phyloP scores from a whole-genome alignment of 2,888 invertebrate species.

The Adineta ricciae region DNA sequence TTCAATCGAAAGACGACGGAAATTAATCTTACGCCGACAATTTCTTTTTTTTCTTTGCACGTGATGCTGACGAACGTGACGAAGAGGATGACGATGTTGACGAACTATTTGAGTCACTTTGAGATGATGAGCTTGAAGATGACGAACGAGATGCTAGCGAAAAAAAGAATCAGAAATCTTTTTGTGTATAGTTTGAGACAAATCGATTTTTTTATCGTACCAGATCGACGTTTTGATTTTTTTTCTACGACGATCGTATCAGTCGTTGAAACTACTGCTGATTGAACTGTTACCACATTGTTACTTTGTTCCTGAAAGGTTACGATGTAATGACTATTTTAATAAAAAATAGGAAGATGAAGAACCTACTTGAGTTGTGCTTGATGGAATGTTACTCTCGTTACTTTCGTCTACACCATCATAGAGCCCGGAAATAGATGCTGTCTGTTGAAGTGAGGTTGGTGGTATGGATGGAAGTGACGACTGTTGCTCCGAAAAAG shows the following conservation, averaged over 20 bases:
- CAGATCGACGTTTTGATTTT: neutral
- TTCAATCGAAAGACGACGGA: neutral
- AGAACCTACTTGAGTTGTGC: neutral
- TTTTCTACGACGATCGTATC: neutral
- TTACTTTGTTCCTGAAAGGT: neutral
- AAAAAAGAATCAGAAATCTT: neutral
- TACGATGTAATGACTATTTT: neutral
- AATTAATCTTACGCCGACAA: neutral
- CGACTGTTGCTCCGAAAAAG: neutral
- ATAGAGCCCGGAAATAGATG: neutral
- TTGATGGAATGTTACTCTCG: neutral
- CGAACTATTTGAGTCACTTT: neutral
- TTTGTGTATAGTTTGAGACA: neutral
- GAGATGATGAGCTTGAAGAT: neutral
- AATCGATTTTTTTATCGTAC: neutral
- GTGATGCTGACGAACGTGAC: neutral
- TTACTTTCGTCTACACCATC: neutral
- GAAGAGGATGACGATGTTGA: neutral
- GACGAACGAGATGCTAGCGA: neutral
- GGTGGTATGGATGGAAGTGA: neutral
- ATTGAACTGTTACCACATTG: neutral
- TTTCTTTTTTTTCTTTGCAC: neutral
- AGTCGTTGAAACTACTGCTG: neutral
- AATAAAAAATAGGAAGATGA: neutral
- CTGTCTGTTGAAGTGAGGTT: too few species aligned